Evolutionary conservation across 2,888 invertebrate genomes (phyloP).

Genomic region (Parelbella ahira): DNA sequence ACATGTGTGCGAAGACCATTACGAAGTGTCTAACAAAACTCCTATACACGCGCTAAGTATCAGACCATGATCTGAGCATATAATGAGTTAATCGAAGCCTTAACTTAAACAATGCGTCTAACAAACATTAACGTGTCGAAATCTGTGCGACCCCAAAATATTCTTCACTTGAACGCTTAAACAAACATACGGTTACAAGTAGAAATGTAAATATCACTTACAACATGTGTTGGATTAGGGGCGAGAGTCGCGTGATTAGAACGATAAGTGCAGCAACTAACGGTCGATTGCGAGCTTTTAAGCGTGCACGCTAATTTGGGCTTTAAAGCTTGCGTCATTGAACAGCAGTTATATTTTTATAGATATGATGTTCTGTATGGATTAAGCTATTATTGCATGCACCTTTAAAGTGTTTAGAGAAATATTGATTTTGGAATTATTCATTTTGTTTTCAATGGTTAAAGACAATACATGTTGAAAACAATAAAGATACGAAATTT

Average conservation of each 20-base stretch:
- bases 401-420: too few relatives aligned
- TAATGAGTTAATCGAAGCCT: constrained; percentile 28
- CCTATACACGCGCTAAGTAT: constrained; percentile 21
- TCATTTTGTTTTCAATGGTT: too few relatives aligned
- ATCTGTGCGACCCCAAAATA: constrained; percentile 23
- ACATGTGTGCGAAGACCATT: constrained; percentile 12
- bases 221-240: constrained; percentile 12
- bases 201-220: constrained; percentile 20
- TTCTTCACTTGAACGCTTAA: constrained; percentile 8
- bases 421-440: too few relatives aligned
- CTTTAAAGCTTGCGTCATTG: constrained; percentile 2
- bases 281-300: constrained; percentile 8
- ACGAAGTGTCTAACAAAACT: constrained; percentile 9
- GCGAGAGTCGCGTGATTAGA: constrained; percentile 4
- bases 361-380: neutral
- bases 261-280: constrained; percentile 4
- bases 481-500: too few relatives aligned
- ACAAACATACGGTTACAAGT: constrained; percentile 6
- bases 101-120: constrained; percentile 9
- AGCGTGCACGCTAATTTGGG: constrained; percentile 5
- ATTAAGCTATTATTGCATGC: neutral
- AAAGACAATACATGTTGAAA: too few relatives aligned
- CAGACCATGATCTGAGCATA: constrained; percentile 17
- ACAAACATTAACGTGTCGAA: constrained; percentile 13
- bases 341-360: neutral